Evolutionary conservation across 2,113 vertebrate genomes (phyloP).

Genomic region (Solea solea): DNA sequence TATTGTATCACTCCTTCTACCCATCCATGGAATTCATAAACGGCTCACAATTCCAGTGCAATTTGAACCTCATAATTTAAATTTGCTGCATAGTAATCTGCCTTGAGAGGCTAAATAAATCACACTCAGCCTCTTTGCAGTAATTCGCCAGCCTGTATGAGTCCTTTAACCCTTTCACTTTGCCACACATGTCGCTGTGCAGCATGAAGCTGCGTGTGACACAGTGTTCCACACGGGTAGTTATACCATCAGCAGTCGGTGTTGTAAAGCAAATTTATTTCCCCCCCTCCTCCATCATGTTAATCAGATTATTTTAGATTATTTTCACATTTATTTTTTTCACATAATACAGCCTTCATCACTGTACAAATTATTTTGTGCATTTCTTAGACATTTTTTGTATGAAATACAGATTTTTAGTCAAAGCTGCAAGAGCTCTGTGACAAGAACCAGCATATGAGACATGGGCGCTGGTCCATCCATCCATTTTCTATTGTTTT

Average conservation of each 20-base stretch:
- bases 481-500: no score
- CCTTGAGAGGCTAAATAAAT: constrained; percentile 61
- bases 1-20: constrained; percentile 30
- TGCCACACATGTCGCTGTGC: constrained; percentile 19
- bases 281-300: no score
- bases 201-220: constrained; percentile 46
- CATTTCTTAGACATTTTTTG: no score
- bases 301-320: no score
- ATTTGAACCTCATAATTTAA: constrained; percentile 57
- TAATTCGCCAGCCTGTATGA: constrained; percentile 10
- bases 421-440: no score
- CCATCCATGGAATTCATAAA: constrained; percentile 50
- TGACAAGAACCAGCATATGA: no score
- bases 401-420: no score
- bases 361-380: no score
- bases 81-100: constrained; percentile 60
- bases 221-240: constrained; percentile 32
- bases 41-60: constrained; percentile 46
- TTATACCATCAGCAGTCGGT: constrained; percentile 17
- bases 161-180: constrained; percentile 16
- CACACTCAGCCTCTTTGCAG: constrained; percentile 19
- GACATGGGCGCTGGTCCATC: no score
- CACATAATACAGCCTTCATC: no score
- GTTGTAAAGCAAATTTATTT: neutral
- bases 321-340: no score